These are phyloP conservation scores for Lanistes nyassanus DNA, from an alignment of 1,140 invertebrate species.

Conservation along the genomic window DNA sequence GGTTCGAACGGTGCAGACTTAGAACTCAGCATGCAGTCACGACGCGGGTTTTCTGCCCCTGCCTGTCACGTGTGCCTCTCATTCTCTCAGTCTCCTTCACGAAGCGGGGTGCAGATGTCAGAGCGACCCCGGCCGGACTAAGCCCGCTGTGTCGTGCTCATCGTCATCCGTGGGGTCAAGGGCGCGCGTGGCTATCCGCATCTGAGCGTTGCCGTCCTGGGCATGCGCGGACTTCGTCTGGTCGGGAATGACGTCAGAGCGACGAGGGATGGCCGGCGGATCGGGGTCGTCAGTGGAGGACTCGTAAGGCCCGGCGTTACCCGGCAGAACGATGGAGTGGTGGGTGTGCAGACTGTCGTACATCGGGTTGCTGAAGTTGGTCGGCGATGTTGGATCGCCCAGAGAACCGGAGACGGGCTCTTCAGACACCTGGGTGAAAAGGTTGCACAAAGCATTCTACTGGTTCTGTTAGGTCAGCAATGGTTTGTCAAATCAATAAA, in stretches of 20 bases:
- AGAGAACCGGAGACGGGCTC: conserved; percentile 82
- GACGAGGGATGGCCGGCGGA: background rate
- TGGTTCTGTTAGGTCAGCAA: too few species aligned
- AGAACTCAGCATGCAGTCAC: too few species aligned
- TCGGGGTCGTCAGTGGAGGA: conserved; percentile 26
- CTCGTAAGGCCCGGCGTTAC: conserved; percentile 22
- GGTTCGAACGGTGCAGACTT: too few species aligned
- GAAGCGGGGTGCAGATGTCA: conserved; percentile 1
- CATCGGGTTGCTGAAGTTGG: conserved; percentile 96
- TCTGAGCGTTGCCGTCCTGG: background rate
- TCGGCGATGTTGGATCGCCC: conserved; percentile 78
- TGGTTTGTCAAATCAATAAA: too few species aligned
- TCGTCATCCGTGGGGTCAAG: conserved; percentile 36
- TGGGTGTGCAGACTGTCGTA: conserved; percentile 78
- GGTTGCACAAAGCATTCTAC: too few species aligned
- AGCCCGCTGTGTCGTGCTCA: conserved; percentile 33
- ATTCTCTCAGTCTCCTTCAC: too few species aligned
- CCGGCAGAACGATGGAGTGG: conserved; percentile 28
- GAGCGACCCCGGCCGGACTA: conserved; percentile 31
- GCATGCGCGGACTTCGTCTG: background rate
- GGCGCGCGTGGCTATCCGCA: conserved; percentile 16
- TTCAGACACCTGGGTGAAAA: conserved; percentile 71
- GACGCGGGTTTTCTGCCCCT: too few species aligned
- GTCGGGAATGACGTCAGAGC: conserved; percentile 7
- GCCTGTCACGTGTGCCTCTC: too few species aligned